These are phyloP conservation scores for Ceratina japonica DNA, from an alignment of 1,140 invertebrate species.

Conservation along the genomic window DNA sequence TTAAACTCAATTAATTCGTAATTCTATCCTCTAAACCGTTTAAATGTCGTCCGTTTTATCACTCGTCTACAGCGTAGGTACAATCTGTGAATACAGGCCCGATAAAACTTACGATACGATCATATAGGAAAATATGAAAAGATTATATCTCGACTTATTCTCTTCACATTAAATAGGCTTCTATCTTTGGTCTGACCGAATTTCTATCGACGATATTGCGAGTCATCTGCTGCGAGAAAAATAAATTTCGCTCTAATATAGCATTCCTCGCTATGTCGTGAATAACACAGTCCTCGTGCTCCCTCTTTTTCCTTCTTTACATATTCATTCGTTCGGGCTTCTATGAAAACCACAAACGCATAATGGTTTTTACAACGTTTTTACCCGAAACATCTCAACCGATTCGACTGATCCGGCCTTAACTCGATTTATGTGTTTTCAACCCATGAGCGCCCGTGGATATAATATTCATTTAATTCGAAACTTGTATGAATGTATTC, in stretches of 20 bases:
- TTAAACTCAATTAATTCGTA: slow-evolving; percentile 20
- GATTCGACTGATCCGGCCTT: slow-evolving; percentile 19
- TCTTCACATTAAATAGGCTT: slow-evolving; percentile 34
- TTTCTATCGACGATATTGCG: slow-evolving; percentile 24
- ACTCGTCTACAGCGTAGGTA: neutral
- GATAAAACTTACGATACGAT: slow-evolving; percentile 38
- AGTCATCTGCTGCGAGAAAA: slow-evolving; percentile 36
- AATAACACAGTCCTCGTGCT: slow-evolving; percentile 38
- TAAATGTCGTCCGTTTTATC: neutral
- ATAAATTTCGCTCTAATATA: slow-evolving; percentile 41
- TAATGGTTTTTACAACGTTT: slow-evolving; percentile 16
- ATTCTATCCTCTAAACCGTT: neutral
- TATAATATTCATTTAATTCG: slow-evolving; percentile 22
- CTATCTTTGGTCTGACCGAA: slow-evolving; percentile 62
- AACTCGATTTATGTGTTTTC: neutral
- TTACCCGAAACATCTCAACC: slow-evolving; percentile 19
- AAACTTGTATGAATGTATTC: slow-evolving; percentile 27
- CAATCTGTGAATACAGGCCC: slow-evolving; percentile 46
- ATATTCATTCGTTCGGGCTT: neutral
- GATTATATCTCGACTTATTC: slow-evolving; percentile 51
- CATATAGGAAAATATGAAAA: slow-evolving; percentile 61
- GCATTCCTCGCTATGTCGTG: slow-evolving; percentile 21
- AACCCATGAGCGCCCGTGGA: slow-evolving; percentile 27
- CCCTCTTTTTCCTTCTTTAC: slow-evolving; percentile 10
- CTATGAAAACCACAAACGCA: neutral